A percentile compares a stretch with the other conserved stretches of the same genome.
Conservation (phyloP, 2,113 vertebrate genomes). For the Psilopogon haemacephalus region DNA sequence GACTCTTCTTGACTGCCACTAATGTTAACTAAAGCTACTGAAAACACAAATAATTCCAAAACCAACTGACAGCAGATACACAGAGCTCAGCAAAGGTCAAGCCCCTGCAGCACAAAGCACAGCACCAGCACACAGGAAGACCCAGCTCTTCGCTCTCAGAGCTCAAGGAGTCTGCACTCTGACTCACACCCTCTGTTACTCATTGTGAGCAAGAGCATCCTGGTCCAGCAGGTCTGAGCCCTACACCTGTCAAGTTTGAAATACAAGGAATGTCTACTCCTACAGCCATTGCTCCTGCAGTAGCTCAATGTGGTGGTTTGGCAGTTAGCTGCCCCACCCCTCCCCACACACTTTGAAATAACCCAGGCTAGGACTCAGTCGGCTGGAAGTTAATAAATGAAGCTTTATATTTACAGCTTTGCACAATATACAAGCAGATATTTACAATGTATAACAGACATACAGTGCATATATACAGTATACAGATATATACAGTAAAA, state of each 20-base stretch:
- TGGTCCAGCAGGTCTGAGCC: neutral
- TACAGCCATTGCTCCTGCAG: neutral
- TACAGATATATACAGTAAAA: no score
- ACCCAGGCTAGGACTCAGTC: no score
- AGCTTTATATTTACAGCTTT: no score
- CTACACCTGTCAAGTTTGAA: neutral
- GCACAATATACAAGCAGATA: no score
- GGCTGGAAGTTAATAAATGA: no score
- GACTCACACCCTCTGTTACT: neutral
- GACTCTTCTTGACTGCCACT: neutral
- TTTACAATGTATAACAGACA: no score
- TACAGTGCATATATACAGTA: no score
- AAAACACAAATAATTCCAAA: slow-evolving; percentile 52
- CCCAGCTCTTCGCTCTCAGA: neutral
- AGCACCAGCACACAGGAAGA: neutral
- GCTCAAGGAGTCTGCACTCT: accelerated
- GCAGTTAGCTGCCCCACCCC: no score
- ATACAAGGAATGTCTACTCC: neutral
- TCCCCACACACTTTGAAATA: no score
- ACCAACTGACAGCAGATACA: neutral
- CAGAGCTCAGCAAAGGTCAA: neutral
- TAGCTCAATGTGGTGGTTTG: no score
- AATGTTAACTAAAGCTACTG: slow-evolving; percentile 5
- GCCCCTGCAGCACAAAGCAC: neutral
- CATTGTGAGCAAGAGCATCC: neutral